A percentile compares a stretch with the other conserved stretches of the same genome.
Conservation (phyloP, 1,140 invertebrate genomes). For the Plectus sambesii region DNA sequence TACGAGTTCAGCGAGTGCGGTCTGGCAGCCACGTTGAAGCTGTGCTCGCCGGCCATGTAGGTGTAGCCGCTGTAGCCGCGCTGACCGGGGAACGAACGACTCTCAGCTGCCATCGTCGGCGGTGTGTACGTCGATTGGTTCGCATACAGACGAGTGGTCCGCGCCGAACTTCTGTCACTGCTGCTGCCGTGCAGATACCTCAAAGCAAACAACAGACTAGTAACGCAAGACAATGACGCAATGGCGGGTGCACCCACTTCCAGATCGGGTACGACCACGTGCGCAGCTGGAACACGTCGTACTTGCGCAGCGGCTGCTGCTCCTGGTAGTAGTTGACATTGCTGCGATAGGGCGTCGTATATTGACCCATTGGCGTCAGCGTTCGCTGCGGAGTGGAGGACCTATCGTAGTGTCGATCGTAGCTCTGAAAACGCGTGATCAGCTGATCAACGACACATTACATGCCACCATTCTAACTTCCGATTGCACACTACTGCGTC, state of each 20-base stretch:
- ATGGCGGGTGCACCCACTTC: constrained; percentile 28
- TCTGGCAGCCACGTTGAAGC: constrained; percentile 28
- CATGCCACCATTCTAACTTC: too few relatives aligned
- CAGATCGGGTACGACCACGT: constrained; percentile 37
- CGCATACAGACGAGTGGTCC: constrained; percentile 30
- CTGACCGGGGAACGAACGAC: constrained; percentile 14
- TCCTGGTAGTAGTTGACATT: constrained; percentile 33
- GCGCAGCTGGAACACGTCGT: constrained; percentile 33
- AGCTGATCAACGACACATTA: too few relatives aligned
- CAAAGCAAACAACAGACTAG: too few relatives aligned
- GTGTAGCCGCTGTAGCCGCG: constrained; percentile 33
- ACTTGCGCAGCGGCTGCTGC: constrained; percentile 30
- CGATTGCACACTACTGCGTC: too few relatives aligned
- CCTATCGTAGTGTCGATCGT: constrained; percentile 14
- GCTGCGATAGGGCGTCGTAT: constrained; percentile 30
- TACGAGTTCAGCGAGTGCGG: constrained; percentile 36
- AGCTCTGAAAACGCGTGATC: too few relatives aligned
- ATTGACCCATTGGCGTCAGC: constrained; percentile 20
- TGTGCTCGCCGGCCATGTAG: constrained; percentile 31
- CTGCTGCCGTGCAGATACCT: constrained; percentile 36
- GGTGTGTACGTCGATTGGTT: constrained; percentile 35
- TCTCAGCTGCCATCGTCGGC: constrained; percentile 29
- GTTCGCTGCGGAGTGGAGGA: constrained; percentile 21
- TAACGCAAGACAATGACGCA: too few relatives aligned
- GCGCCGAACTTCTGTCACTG: constrained; percentile 24